A percentile compares a stretch with the other conserved stretches of the same genome.
Evolutionary conservation across 2,113 vertebrate genomes (phyloP).

Genomic region (Carollia perspicillata): DNA sequence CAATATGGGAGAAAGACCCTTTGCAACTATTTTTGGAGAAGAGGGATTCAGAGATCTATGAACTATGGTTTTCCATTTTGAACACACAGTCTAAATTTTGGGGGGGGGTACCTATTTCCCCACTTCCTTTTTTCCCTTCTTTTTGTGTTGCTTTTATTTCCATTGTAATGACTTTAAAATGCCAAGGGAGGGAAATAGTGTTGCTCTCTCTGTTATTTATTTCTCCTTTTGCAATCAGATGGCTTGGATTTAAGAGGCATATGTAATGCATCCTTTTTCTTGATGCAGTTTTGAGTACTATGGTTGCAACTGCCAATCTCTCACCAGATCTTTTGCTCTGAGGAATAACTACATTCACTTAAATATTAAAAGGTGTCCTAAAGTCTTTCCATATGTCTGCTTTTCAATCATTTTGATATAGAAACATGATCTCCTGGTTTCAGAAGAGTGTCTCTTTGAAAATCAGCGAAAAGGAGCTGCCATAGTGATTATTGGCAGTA

Average conservation of each 20-base stretch:
- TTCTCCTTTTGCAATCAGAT: background rate
- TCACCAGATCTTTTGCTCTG: slow-evolving; percentile 26
- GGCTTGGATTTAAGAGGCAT: slow-evolving; percentile 15
- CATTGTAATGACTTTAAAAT: background rate
- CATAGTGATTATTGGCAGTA: background rate
- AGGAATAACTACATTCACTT: slow-evolving; percentile 40
- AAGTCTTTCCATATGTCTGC: slow-evolving; percentile 12
- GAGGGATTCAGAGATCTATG: background rate
- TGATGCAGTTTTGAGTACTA: slow-evolving; percentile 1
- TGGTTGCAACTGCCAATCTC: slow-evolving; percentile 4
- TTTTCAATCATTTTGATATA: slow-evolving; percentile 13
- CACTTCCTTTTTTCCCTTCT: background rate
- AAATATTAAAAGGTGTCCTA: slow-evolving; percentile 39
- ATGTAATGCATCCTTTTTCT: slow-evolving; percentile 15
- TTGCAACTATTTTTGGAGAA: background rate
- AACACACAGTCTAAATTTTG: background rate
- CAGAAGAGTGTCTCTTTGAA: background rate
- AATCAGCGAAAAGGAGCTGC: background rate
- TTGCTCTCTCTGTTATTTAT: background rate
- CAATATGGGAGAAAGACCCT: background rate
- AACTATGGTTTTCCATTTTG: background rate
- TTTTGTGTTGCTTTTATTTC: background rate
- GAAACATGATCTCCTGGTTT: background rate
- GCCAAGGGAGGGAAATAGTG: background rate
- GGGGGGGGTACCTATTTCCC: background rate